These are phyloP conservation scores for Zalophus californianus DNA, from an alignment of 2,797 vertebrate species.

Conservation along the genomic window DNA sequence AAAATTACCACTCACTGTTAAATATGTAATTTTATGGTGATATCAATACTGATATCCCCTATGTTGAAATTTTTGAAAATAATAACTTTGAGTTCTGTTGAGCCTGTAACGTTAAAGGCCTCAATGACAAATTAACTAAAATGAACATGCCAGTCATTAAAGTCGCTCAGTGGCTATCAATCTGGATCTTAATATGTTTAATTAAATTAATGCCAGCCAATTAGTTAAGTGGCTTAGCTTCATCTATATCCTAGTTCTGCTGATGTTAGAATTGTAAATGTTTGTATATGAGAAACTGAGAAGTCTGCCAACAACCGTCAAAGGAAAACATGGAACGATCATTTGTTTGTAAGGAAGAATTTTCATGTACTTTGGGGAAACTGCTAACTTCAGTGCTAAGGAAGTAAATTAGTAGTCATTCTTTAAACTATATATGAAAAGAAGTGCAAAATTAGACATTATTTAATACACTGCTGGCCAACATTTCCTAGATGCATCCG, in stretches of 20 bases:
- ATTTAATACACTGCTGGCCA: background rate
- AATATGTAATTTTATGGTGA: conserved; percentile 16
- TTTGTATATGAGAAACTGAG: conserved; percentile 42
- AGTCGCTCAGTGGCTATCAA: conserved; percentile 69
- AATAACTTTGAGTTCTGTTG: conserved; percentile 39
- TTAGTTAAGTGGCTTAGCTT: conserved; percentile 73
- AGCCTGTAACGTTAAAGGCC: conserved; percentile 46
- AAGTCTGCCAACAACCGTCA: background rate
- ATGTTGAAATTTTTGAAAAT: conserved; percentile 52
- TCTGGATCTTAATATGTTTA: conserved; percentile 72
- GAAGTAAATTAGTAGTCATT: background rate
- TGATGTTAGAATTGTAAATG: conserved; percentile 53
- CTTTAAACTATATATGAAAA: background rate
- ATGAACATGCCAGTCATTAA: conserved; percentile 43
- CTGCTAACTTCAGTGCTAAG: background rate
- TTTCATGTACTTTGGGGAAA: background rate
- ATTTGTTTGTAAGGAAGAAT: background rate
- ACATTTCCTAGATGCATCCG: background rate
- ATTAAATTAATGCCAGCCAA: conserved; percentile 76
- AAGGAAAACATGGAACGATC: background rate
- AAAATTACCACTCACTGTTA: conserved; percentile 8
- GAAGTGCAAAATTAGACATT: background rate
- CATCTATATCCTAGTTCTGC: conserved; percentile 55
- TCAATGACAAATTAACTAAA: conserved; percentile 64
- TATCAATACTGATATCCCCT: conserved; percentile 46